Conservation (phyloP, 2,888 invertebrate genomes). For the Hirtodrosophila duncani region DNA sequence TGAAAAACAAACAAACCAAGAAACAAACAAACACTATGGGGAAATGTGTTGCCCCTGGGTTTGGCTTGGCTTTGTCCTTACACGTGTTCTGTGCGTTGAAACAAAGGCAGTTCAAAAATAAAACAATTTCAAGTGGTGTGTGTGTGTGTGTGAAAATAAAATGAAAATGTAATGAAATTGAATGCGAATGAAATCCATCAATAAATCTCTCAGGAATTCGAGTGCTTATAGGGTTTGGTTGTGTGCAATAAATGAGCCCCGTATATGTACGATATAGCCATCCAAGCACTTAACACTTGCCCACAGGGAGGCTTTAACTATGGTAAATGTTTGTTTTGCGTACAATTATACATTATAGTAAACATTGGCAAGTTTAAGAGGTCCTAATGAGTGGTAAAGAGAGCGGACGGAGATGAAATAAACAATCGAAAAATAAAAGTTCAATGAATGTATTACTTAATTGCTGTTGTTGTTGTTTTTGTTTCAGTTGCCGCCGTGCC, state of each 20-base stretch:
- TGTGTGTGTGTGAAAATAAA: too few species aligned
- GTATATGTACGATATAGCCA: too few species aligned
- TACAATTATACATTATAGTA: conserved; percentile 43
- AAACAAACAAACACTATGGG: conserved; percentile 42
- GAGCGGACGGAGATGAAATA: conserved; percentile 23
- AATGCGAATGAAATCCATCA: conserved; percentile 65
- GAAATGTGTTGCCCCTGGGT: conserved; percentile 38
- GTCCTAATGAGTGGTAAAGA: conserved; percentile 12
- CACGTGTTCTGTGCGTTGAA: too few species aligned
- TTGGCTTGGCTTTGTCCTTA: too few species aligned
- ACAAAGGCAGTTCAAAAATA: conserved; percentile 37
- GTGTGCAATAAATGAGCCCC: conserved; percentile 47
- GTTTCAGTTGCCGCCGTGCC: conserved; percentile 7
- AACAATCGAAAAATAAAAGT: conserved; percentile 34
- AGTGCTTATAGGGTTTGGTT: conserved; percentile 10
- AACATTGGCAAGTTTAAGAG: conserved; percentile 54
- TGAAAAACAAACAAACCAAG: conserved; percentile 41
- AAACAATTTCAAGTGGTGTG: conserved; percentile 57
- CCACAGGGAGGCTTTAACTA: conserved; percentile 31
- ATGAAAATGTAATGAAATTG: conserved; percentile 35
- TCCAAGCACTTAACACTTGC: conserved; percentile 28
- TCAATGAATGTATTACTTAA: conserved; percentile 48
- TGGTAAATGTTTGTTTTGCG: conserved; percentile 61
- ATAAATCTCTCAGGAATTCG: conserved; percentile 55
- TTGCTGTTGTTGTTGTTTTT: conserved; percentile 29